A percentile compares a stretch with the other conserved stretches of the same genome.
These are phyloP conservation scores for Belonocnema kinseyi DNA, from an alignment of 1,140 invertebrate genomes.

Conservation along the genomic window DNA sequence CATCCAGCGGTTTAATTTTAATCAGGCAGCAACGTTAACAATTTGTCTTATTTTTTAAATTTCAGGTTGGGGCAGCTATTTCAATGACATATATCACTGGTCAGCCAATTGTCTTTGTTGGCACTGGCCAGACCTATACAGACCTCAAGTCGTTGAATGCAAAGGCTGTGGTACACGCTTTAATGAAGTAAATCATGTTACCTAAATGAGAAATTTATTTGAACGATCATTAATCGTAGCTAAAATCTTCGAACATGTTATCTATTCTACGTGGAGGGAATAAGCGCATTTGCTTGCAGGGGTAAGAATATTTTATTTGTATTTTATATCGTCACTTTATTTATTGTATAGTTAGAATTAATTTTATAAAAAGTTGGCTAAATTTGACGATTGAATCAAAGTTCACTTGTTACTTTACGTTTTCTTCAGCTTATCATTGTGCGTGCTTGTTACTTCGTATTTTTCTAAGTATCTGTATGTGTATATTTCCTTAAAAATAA, in stretches of 20 bases:
- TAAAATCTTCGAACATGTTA: constrained; percentile 34
- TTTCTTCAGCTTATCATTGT: background rate
- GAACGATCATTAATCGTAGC: constrained; percentile 26
- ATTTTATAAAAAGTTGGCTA: constrained; percentile 52
- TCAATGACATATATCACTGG: constrained; percentile 99
- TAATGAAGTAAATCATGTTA: constrained; percentile 88
- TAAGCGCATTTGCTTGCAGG: constrained; percentile 28
- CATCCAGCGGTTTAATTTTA: constrained; percentile 3
- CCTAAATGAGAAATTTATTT: constrained; percentile 33
- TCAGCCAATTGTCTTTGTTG: constrained; percentile 99
- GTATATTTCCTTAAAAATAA: background rate
- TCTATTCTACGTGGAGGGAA: constrained; percentile 9
- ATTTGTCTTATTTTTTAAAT: constrained; percentile 48
- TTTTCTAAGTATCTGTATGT: background rate
- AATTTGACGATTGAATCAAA: background rate
- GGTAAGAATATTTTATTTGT: constrained; percentile 46
- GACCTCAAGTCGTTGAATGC: constrained; percentile 98
- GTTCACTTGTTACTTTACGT: background rate
- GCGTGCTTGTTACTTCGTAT: background rate
- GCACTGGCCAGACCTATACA: constrained; percentile 99
- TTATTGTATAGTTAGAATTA: constrained; percentile 42
- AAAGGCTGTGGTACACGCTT: constrained; percentile 95
- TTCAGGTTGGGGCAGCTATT: constrained; percentile 97
- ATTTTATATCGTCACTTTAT: constrained; percentile 13
- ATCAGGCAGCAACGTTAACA: background rate